Evolutionary conservation across 2,888 invertebrate species (phyloP).

Genomic region (Micoletzkya japonica): DNA sequence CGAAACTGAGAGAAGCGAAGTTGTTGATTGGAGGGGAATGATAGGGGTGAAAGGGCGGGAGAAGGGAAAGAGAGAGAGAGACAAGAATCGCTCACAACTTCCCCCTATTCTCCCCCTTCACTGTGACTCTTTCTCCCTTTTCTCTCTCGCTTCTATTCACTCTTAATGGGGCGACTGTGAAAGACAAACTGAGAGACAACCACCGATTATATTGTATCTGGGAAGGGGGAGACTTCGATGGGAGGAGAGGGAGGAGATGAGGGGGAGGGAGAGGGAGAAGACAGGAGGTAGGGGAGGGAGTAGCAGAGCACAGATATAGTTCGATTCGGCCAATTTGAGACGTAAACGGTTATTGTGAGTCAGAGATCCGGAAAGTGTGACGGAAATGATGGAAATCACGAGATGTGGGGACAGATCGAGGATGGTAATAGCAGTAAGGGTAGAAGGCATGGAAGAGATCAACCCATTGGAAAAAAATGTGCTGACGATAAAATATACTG

Average conservation of each 20-base stretch:
- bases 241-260: not conserved
- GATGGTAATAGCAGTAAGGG: not conserved
- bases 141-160: not conserved
- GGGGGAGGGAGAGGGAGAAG: conserved; percentile 1
- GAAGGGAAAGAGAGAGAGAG: not conserved
- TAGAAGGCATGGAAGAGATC: not conserved
- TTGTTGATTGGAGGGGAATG: too few species aligned
- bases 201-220: not conserved
- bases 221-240: not conserved
- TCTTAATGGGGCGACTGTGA: not conserved
- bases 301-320: too few species aligned
- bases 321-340: too few species aligned
- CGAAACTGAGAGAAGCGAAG: too few species aligned
- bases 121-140: not conserved
- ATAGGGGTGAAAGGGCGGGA: not conserved
- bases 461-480: not conserved
- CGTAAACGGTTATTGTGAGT: too few species aligned
- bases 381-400: not conserved
- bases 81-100: not conserved
- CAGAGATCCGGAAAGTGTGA: not conserved
- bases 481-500: too few species aligned
- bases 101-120: not conserved
- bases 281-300: not conserved
- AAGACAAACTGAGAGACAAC: not conserved
- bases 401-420: not conserved